These are phyloP conservation scores for Ellobium chinense DNA, from an alignment of 2,888 invertebrate species.

Conservation along the genomic window DNA sequence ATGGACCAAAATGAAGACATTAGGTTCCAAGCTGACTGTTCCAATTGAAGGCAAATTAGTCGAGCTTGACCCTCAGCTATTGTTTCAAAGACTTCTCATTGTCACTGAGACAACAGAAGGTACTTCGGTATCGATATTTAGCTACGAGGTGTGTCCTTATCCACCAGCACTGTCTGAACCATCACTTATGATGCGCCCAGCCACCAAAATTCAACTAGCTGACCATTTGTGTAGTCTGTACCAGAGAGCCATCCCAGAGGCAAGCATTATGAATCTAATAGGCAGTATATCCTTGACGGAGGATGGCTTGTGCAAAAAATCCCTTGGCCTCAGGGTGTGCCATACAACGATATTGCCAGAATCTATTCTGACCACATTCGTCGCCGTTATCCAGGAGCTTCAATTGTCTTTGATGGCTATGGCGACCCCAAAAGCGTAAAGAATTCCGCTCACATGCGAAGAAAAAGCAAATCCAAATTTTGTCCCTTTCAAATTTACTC, in stretches of 20 bases:
- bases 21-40: not conserved
- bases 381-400: conserved; percentile 13
- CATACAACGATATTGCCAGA: conserved; percentile 37
- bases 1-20: not conserved
- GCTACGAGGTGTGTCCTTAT: conserved; percentile 44
- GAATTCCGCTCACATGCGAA: conserved; percentile 46
- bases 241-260: not conserved
- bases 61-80: conserved; percentile 48
- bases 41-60: conserved; percentile 19
- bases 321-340: conserved; percentile 38
- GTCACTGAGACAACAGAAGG: conserved; percentile 9
- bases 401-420: conserved; percentile 57
- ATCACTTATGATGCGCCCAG: conserved; percentile 17
- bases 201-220: conserved; percentile 49
- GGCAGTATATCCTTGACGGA: conserved; percentile 46
- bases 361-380: conserved; percentile 37
- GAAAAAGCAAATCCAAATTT: conserved; percentile 25
- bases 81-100: conserved; percentile 52
- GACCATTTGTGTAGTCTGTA: conserved; percentile 38
- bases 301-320: conserved; percentile 47
- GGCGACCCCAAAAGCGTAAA: conserved; percentile 45
- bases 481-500: conserved; percentile 50
- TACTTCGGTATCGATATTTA: conserved; percentile 35
- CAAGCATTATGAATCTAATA: too few relatives aligned
- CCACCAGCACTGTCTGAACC: conserved; percentile 52